These are phyloP conservation scores for Micromussa lordhowensis DNA, from an alignment of 92 coral and sea anemone genomes.

Conservation along the genomic window DNA sequence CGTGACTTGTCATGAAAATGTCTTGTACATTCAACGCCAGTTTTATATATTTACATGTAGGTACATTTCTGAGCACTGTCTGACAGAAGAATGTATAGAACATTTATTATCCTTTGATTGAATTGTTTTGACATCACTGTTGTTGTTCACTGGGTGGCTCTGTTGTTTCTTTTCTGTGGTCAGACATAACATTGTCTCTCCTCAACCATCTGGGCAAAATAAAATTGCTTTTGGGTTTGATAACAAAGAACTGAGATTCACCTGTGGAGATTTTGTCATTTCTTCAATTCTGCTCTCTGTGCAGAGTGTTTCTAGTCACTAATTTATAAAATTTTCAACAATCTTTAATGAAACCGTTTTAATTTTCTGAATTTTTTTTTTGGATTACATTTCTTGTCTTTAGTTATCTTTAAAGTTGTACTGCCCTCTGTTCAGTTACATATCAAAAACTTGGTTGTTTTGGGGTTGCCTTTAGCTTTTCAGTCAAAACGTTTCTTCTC, in stretches of 20 bases:
- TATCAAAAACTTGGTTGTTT: neutral
- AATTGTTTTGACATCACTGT: neutral
- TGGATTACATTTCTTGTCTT: neutral
- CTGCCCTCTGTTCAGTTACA: neutral
- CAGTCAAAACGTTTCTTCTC: neutral
- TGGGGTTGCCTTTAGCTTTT: neutral
- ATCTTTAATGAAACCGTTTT: neutral
- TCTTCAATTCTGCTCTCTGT: neutral
- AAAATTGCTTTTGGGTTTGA: neutral
- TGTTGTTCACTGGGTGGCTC: neutral
- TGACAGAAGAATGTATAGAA: neutral
- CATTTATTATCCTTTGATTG: neutral
- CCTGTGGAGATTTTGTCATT: neutral
- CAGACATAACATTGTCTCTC: constrained; percentile 8
- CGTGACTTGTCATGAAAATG: neutral
- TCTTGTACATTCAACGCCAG: neutral
- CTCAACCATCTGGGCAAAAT: neutral
- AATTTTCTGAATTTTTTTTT: neutral
- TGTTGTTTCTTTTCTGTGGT: constrained; percentile 21
- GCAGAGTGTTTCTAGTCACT: neutral
- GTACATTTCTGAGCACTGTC: neutral
- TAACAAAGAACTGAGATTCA: neutral
- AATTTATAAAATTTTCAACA: neutral
- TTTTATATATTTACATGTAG: neutral
- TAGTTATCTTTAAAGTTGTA: neutral